Conservation (phyloP, 2,888 invertebrate species). For the Ceratothoa steindachneri region DNA sequence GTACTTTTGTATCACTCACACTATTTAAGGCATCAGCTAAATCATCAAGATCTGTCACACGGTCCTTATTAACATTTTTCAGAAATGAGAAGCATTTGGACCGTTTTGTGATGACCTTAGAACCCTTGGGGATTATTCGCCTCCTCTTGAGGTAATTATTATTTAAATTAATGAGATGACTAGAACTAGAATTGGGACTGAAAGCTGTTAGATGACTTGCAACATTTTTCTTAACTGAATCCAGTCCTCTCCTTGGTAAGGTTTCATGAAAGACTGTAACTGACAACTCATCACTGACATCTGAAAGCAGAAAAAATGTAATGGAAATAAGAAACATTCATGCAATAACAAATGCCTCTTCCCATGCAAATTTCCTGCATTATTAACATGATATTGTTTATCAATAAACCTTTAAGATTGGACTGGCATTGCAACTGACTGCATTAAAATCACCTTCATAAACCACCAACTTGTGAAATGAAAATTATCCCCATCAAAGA, state of each 20-base stretch:
- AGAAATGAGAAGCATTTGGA: background rate
- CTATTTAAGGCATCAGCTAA: too few relatives aligned
- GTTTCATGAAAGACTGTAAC: conserved; percentile 40
- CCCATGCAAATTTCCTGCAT: too few relatives aligned
- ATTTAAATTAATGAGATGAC: background rate
- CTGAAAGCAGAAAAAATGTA: conserved; percentile 16
- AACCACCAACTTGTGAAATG: too few relatives aligned
- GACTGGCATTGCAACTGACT: too few relatives aligned
- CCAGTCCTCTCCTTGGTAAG: conserved; percentile 11
- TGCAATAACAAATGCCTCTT: too few relatives aligned
- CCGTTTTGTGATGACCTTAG: background rate
- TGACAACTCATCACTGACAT: conserved; percentile 40
- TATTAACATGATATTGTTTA: too few relatives aligned
- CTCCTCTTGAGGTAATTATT: background rate
- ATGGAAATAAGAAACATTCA: too few relatives aligned
- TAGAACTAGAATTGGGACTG: background rate
- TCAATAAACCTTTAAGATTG: too few relatives aligned
- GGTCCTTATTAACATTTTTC: background rate
- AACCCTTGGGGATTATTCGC: background rate
- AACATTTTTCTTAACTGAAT: background rate
- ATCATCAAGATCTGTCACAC: too few relatives aligned
- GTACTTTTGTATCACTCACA: too few relatives aligned
- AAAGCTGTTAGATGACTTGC: background rate
- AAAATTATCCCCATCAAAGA: too few relatives aligned
- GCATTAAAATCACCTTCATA: too few relatives aligned